A percentile compares a stretch with the other conserved stretches of the same genome.
Conservation (phyloP, 2,113 vertebrate species). For the Tor tambroides region DNA sequence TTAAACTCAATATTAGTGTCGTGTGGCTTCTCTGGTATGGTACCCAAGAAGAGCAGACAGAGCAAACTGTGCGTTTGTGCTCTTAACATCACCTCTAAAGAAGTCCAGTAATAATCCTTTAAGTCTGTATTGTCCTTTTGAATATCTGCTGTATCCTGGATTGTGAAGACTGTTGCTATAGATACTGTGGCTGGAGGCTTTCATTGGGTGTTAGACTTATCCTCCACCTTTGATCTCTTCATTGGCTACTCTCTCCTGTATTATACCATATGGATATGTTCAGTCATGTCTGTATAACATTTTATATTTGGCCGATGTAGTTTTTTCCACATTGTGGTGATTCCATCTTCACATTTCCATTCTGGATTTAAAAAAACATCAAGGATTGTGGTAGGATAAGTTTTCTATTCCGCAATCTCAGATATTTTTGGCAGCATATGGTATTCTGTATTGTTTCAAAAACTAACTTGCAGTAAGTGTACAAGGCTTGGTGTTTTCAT, state of each 20-base stretch:
- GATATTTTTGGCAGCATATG: not conserved
- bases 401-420: not conserved
- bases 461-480: not conserved
- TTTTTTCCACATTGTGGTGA: not conserved
- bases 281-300: conserved; percentile 17
- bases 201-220: conserved; percentile 13
- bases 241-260: not conserved
- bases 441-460: not conserved
- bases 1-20: not conserved
- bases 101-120: conserved; percentile 17
- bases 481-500: not conserved
- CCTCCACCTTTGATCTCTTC: conserved; percentile 17
- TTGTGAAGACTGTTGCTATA: conserved; percentile 43
- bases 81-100: not conserved
- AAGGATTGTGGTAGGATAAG: not conserved
- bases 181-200: conserved; percentile 22
- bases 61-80: not conserved
- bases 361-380: not conserved
- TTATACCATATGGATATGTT: conserved; percentile 17
- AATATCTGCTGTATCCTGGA: conserved; percentile 24
- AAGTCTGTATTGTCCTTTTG: conserved; percentile 20
- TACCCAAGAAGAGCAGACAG: not conserved
- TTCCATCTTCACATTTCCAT: not conserved
- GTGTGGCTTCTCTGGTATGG: not conserved
- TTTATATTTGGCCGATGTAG: conserved; percentile 14